These are phyloP conservation scores for Tribolium freemani DNA, from an alignment of 2,888 invertebrate genomes.

Conservation along the genomic window DNA sequence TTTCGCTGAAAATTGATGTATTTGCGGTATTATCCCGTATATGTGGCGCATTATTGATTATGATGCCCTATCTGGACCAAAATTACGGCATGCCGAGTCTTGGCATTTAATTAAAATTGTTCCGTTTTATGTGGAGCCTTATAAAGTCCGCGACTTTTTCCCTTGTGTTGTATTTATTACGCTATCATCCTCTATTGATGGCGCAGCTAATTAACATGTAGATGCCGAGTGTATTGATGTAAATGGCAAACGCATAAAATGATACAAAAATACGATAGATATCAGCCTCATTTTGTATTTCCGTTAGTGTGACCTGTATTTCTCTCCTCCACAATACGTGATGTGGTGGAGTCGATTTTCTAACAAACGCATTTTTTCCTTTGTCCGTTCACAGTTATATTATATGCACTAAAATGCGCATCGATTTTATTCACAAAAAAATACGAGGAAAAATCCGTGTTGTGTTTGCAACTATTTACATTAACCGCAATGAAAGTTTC, in stretches of 20 bases:
- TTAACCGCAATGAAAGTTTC: constrained; percentile 32
- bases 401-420: neutral
- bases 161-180: constrained; percentile 8
- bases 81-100: constrained; percentile 17
- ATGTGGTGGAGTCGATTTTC: constrained; percentile 51
- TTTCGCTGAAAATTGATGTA: constrained; percentile 26
- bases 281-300: constrained; percentile 55
- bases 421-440: neutral
- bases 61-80: constrained; percentile 9
- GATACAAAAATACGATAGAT: constrained; percentile 51
- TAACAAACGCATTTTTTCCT: constrained; percentile 42
- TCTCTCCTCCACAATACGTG: constrained; percentile 53
- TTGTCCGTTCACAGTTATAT: constrained; percentile 10
- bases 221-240: constrained; percentile 32
- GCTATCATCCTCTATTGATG: constrained; percentile 23
- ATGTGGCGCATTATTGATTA: constrained; percentile 14
- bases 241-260: constrained; percentile 46
- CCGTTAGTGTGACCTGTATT: constrained; percentile 55
- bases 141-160: constrained; percentile 8
- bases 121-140: constrained; percentile 13
- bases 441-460: neutral
- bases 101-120: constrained; percentile 28
- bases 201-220: constrained; percentile 36
- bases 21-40: constrained; percentile 20
- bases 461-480: neutral